Percentiles rank a stretch among this genome's conserved stretches.
phyloP scores from a whole-genome alignment of 2,113 vertebrate species.

The Mixornis gularis region DNA sequence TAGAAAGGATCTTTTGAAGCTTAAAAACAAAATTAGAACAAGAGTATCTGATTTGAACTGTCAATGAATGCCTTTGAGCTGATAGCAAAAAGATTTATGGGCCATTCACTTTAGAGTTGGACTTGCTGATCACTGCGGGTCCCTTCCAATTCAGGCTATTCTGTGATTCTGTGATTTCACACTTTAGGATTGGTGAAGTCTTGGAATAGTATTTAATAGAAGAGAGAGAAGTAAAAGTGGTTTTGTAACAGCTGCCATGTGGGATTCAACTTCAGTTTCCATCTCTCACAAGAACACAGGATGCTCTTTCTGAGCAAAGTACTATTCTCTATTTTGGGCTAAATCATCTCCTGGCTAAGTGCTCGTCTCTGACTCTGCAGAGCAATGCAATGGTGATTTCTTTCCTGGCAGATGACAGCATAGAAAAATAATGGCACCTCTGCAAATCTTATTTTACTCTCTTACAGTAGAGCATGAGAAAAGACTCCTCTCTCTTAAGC shows the following conservation, averaged over 20 bases:
- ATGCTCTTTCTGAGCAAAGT: background rate
- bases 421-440: background rate
- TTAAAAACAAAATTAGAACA: background rate
- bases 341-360: background rate
- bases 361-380: background rate
- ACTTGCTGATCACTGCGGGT: background rate
- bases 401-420: background rate
- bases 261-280: background rate
- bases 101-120: background rate
- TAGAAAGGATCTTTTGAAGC: background rate
- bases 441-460: background rate
- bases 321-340: background rate
- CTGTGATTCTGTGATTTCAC: background rate
- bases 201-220: background rate
- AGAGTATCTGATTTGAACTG: background rate
- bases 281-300: background rate
- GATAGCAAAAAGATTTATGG: background rate
- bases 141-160: background rate
- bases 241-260: background rate
- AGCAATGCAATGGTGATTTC: background rate
- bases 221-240: background rate
- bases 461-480: background rate
- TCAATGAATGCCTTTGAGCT: background rate
- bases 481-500: background rate
- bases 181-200: background rate